phyloP scores from a whole-genome alignment of 2,113 vertebrate genomes.

The Coptodon rendalli region DNA sequence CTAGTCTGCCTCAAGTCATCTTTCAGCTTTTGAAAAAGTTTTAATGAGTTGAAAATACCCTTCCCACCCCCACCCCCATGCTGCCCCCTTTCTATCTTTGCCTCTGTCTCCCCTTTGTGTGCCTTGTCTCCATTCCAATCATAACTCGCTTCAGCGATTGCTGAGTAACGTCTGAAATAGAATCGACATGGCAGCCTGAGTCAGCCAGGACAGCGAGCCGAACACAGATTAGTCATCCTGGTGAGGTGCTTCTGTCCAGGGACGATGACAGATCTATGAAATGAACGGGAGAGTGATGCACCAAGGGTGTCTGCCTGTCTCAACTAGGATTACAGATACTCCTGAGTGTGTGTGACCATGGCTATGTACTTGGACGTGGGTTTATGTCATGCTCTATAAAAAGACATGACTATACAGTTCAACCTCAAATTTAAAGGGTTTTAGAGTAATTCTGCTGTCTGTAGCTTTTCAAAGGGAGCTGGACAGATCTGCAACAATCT shows the following conservation, averaged over 20 bases:
- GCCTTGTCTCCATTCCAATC: conserved; percentile 65
- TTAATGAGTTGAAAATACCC: conserved; percentile 50
- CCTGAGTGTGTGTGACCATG: conserved; percentile 23
- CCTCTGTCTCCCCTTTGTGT: conserved; percentile 34
- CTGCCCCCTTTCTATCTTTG: conserved; percentile 18
- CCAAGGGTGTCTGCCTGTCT: conserved; percentile 56
- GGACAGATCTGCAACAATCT: not conserved
- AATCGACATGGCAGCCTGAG: conserved; percentile 63
- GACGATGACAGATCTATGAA: conserved; percentile 56
- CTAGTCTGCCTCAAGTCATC: not conserved
- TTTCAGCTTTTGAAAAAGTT: conserved; percentile 34
- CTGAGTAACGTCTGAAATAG: conserved; percentile 64
- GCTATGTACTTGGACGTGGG: not conserved
- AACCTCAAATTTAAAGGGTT: conserved; percentile 19
- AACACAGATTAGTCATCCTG: conserved; percentile 67
- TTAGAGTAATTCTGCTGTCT: not conserved
- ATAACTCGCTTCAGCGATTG: conserved; percentile 39
- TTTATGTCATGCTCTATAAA: conserved; percentile 39
- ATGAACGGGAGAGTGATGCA: conserved; percentile 47
- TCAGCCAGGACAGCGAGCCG: conserved; percentile 64
- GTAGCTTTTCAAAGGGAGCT: not conserved
- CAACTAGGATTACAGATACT: conserved; percentile 46
- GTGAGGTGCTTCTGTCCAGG: conserved; percentile 54
- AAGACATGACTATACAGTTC: conserved; percentile 38
- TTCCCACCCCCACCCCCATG: not conserved